These are phyloP conservation scores for Drosophila austrosaltans DNA, from an alignment of 2,888 invertebrate genomes.

Conservation along the genomic window DNA sequence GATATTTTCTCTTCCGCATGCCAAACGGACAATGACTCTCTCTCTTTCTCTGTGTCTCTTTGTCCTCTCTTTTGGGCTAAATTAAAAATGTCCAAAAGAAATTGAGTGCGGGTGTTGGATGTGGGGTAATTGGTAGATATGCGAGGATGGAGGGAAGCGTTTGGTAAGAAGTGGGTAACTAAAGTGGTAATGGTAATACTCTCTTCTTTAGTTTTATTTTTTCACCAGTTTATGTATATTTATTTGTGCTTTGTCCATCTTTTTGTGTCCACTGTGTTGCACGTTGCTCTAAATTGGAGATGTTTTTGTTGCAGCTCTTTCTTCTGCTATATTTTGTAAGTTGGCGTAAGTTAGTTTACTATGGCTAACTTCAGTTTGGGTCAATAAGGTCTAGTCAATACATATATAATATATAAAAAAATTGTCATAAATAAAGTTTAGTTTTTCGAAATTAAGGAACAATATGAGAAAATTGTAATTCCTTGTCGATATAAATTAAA, in stretches of 20 bases:
- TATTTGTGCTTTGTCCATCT: neutral
- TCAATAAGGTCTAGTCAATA: too few relatives aligned
- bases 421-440: too few relatives aligned
- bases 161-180: slow-evolving; percentile 6
- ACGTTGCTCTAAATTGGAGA: too few relatives aligned
- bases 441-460: too few relatives aligned
- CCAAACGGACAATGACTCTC: neutral
- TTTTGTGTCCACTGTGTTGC: neutral
- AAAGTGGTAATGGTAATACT: neutral
- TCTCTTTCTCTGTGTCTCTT: neutral
- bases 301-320: too few relatives aligned
- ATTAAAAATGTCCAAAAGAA: neutral
- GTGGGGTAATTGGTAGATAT: neutral
- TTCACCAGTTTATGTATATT: neutral
- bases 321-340: too few relatives aligned
- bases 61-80: slow-evolving; percentile 5
- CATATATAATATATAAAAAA: too few relatives aligned
- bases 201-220: neutral
- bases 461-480: too few relatives aligned
- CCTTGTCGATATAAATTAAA: too few relatives aligned
- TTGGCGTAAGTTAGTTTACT: too few relatives aligned
- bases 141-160: neutral
- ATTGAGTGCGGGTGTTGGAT: slow-evolving; percentile 3
- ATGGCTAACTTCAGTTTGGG: too few relatives aligned
- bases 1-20: slow-evolving; percentile 9